These are phyloP conservation scores for Strix aluco DNA, from an alignment of 2,113 vertebrate genomes.

Conservation along the genomic window DNA sequence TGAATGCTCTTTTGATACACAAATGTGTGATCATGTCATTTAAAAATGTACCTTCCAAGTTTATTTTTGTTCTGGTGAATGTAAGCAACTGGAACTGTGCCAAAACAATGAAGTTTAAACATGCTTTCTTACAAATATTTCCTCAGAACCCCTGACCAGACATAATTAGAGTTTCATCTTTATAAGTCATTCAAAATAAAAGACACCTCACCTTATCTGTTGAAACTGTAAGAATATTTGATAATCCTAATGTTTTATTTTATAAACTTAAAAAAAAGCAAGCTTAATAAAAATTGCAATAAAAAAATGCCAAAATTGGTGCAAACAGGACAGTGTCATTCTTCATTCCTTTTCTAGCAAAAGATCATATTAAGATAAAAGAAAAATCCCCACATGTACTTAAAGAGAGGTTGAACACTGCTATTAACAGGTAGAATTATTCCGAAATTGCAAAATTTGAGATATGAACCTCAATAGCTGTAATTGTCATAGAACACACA, in stretches of 20 bases:
- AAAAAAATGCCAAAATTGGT: fast-evolving
- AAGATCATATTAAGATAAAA: background rate
- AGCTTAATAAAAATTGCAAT: background rate
- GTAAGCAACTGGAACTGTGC: background rate
- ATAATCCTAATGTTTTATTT: background rate
- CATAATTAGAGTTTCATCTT: background rate
- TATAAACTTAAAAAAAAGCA: background rate
- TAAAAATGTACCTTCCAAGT: background rate
- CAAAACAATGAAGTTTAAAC: background rate
- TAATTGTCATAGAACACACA: background rate
- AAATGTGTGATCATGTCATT: background rate
- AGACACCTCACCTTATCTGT: background rate
- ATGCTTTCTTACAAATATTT: background rate
- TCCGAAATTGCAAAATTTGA: background rate
- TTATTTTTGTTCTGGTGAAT: background rate
- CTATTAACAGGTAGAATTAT: background rate
- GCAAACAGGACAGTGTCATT: background rate
- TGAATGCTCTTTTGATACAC: background rate
- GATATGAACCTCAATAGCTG: background rate
- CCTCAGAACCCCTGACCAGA: background rate
- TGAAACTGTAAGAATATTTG: background rate
- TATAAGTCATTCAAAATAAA: background rate
- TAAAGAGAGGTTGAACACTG: background rate
- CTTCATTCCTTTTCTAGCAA: background rate
- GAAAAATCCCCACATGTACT: fast-evolving